Base-by-base conservation (phyloP, 2,113 vertebrate genomes). In the Peromyscus leucopus region DNA sequence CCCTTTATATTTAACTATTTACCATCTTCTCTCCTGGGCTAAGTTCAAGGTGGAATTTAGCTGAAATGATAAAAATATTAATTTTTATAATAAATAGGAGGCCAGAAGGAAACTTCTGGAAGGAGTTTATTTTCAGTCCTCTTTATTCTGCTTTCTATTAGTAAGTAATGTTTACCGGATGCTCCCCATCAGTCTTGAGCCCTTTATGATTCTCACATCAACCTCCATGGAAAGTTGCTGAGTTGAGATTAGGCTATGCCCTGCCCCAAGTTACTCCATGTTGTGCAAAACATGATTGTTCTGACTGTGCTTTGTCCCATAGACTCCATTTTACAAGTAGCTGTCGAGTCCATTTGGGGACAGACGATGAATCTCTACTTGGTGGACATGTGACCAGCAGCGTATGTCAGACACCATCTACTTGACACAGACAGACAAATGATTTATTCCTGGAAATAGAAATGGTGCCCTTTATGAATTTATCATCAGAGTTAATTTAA, bases 61-160 rank as follows among this genome's bases (percentile, higher is more conserved):
- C 51, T 42, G 42, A 92, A 55, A 78, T 72, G 48, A 92, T 89
- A 86, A 89, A 87, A 33, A 22, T 69, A 71, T 22, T 90, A 74
- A 86, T 69, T 94, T 84, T 92, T 88, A 51, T 86, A 59, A 63
- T 80, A 42, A 63, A 57, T 75, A 61, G 7, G 4, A 21, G 61
- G 24, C 0, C 36, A 39, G 28, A 85, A 33, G 33, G 33, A 21
- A 86, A 9, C 16, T 79, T 63, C 26, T 36, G 51, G 65, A 69
- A 86, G 72, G 39, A 82, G 61, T 74, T 90, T 31, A 31, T 6
- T 9, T 26, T 87, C 87, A 15, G 22, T 36, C 31, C 26, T 72
- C 69, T 72, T 63, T 19, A 46, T 94, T 85, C 72, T 48, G 26
- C 28, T 75, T 74, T 78, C 71, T 51, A 67, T 39, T 59, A 83